phyloP scores from a whole-genome alignment of 1,140 invertebrate species.

The Drosophila kanapiae region DNA sequence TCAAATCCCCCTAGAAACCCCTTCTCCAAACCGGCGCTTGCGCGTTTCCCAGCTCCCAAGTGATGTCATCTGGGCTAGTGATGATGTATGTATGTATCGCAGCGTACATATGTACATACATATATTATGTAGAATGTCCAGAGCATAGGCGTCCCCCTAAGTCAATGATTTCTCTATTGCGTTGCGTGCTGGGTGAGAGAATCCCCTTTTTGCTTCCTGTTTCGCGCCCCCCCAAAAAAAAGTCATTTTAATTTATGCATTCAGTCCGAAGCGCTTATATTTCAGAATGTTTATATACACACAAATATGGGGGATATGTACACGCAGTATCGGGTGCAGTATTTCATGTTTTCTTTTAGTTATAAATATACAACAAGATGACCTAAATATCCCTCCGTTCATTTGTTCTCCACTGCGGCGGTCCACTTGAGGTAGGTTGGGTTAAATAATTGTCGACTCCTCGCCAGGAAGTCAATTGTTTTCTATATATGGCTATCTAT shows the following conservation, averaged over 20 bases:
- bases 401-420: constrained; percentile 14
- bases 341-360: constrained; percentile 29
- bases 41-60: constrained; percentile 59
- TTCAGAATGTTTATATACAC: constrained; percentile 21
- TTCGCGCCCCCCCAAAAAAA: constrained; percentile 2
- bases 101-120: constrained; percentile 14
- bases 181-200: constrained; percentile 51
- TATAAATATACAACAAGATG: constrained; percentile 46
- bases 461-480: constrained; percentile 35
- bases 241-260: constrained; percentile 51
- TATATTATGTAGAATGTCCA: constrained; percentile 27
- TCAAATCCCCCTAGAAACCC: constrained; percentile 17
- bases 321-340: constrained; percentile 16
- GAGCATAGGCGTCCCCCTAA: constrained; percentile 55
- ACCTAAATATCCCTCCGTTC: constrained; percentile 34
- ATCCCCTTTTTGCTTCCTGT: constrained; percentile 40
- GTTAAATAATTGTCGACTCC: constrained; percentile 21
- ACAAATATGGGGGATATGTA: neutral
- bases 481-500: constrained; percentile 35
- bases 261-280: constrained; percentile 39
- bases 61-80: constrained; percentile 69
- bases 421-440: constrained; percentile 56
- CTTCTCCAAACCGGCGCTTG: constrained; percentile 59
- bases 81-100: constrained; percentile 37
- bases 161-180: constrained; percentile 46